Percentiles rank a stretch among this genome's conserved stretches.
phyloP scores from a whole-genome alignment of 2,113 vertebrate genomes.

The Lota lota region DNA sequence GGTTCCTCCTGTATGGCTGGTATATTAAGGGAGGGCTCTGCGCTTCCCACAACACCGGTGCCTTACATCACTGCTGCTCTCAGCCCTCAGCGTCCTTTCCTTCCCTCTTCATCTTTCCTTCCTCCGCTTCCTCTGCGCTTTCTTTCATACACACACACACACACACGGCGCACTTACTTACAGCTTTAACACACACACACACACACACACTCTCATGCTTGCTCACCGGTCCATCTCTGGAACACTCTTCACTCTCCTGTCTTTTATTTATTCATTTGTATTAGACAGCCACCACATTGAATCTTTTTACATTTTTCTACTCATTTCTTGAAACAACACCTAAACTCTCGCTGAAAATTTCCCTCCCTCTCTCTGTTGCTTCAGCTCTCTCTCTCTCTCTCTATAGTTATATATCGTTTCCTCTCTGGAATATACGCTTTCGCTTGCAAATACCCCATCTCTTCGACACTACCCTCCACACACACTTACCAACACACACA shows the following conservation, averaged over 20 bases:
- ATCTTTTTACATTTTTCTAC: not conserved
- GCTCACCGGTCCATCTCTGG: not conserved
- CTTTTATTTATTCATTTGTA: too few species aligned
- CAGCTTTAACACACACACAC: not conserved
- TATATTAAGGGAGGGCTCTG: constrained; percentile 41
- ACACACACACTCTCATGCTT: constrained; percentile 10
- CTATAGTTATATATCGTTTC: not conserved
- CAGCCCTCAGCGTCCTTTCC: constrained; percentile 9
- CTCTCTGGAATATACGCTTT: not conserved
- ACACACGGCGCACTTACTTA: not conserved
- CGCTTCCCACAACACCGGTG: constrained; percentile 37
- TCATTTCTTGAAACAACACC: constrained; percentile 18
- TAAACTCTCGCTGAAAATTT: constrained; percentile 20
- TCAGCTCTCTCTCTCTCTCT: constrained; percentile 3
- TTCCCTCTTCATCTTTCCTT: constrained; percentile 14
- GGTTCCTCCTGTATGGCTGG: not conserved
- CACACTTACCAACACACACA: constrained; percentile 25
- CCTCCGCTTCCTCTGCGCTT: constrained; percentile 1
- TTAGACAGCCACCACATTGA: too few species aligned
- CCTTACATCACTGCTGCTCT: constrained; percentile 38
- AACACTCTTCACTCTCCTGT: too few species aligned
- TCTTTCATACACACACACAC: not conserved
- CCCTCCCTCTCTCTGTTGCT: constrained; percentile 26
- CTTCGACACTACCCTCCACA: not conserved
- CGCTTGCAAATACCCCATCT: constrained; percentile 22